phyloP scores from a whole-genome alignment of 2,888 invertebrate species.

The Agrilus biguttatus region DNA sequence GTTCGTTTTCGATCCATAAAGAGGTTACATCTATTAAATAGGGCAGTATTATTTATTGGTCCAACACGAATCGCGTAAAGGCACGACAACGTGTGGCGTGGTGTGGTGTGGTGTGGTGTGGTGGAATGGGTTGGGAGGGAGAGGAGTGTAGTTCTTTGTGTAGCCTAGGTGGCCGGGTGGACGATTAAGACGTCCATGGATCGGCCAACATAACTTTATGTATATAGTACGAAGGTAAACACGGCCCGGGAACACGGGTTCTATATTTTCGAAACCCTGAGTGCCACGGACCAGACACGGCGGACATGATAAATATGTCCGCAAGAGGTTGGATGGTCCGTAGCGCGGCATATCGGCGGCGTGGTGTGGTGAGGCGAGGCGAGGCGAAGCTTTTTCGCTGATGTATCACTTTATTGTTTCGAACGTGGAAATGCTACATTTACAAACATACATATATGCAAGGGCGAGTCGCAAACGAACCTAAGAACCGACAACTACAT shows the following conservation, averaged over 20 bases:
- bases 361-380: no score
- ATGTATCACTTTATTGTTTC: no score
- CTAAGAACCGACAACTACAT: no score
- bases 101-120: no score
- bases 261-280: constrained; percentile 19
- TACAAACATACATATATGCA: constrained; percentile 1
- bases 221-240: constrained; percentile 21
- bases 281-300: constrained; percentile 15
- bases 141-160: constrained; percentile 2
- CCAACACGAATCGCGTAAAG: no score
- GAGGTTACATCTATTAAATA: no score
- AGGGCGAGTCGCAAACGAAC: no score
- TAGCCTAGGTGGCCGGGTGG: constrained; percentile 21
- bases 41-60: no score
- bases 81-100: no score
- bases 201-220: constrained; percentile 17
- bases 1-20: no score
- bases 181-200: constrained; percentile 26
- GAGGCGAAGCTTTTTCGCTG: no score
- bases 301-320: constrained; percentile 24
- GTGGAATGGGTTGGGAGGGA: not conserved
- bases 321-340: constrained; percentile 5
- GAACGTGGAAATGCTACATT: not conserved
- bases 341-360: no score
- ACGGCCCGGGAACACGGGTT: constrained; percentile 23